Base-by-base conservation (phyloP, 2,888 invertebrate genomes). In the Dryocosmus kuriphilus region DNA sequence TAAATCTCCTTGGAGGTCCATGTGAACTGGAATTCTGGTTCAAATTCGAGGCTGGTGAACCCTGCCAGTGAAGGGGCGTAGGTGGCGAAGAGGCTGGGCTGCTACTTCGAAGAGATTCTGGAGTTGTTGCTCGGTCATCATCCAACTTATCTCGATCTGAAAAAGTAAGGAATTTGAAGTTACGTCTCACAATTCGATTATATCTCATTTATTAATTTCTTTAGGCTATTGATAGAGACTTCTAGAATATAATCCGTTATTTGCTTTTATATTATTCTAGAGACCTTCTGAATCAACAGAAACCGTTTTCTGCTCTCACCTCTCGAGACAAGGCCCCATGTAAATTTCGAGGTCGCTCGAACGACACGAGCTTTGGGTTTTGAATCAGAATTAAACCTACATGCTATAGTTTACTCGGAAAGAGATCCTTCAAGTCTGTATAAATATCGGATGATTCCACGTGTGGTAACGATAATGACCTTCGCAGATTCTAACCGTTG, bases 1-100 rank as follows among this genome's bases (percentile, higher is more conserved):
- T 95, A 89, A 96, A 97, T 83, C 96, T 93, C 62, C 94, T 92
- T 1, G 94, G 94, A 51, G 94, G 93, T 61, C 87, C 84, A 32
- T 86, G 79, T 75, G 79, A 85, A 60, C 16, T 60, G 60, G 60
- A 27, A 32, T 30, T 71, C 63, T 35, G 35, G 76, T 81, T 84
- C 1, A 89, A 85, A 14, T 84, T 83, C 57, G 84, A 81, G 27
- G 86, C 82, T 14, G 85, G 88, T 75, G 82, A 80, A 14, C 80
- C 67, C 75, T 78, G 83, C 85, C 78, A 87, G 78, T 24, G 84
- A 83, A 62, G 81, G 22, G 82, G 82, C 2, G 89, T 90, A 11
- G 89, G 91, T 74, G 89, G 90, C 41, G 89, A 88, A 60, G 85
- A 89, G 19, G 89, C 88, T 27, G 87, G 91, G 83, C 90, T 90